Evolutionary conservation across 1,140 invertebrate species (phyloP).

Genomic region (Metaphire vulgaris): DNA sequence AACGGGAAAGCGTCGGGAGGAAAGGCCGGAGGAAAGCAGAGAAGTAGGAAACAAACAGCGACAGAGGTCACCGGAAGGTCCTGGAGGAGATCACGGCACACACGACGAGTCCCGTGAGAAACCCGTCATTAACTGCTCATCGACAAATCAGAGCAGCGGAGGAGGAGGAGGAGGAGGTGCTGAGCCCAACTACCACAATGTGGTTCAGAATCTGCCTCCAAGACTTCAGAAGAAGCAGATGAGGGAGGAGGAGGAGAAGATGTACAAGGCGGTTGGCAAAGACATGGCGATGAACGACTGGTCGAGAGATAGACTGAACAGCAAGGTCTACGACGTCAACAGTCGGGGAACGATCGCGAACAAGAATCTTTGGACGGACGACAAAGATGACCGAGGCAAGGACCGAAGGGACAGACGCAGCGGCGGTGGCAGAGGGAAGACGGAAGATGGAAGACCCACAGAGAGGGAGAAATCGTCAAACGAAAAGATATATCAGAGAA

Average conservation of each 20-base stretch:
- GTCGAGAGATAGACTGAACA: not conserved
- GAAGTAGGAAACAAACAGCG: not conserved
- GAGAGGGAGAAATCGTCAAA: not conserved
- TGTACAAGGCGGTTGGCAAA: not conserved
- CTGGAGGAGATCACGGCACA: not conserved
- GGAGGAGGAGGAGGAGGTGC: not conserved
- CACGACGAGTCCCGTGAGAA: not conserved
- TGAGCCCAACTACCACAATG: not conserved
- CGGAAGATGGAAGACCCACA: not conserved
- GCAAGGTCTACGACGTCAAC: not conserved
- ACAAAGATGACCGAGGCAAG: not conserved
- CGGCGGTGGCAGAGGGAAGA: no score
- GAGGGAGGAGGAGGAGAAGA: not conserved
- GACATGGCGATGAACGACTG: not conserved
- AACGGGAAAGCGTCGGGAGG: no score
- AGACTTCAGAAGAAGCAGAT: not conserved
- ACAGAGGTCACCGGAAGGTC: not conserved
- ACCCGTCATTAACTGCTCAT: not conserved
- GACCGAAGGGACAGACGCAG: not conserved
- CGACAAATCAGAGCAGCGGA: not conserved
- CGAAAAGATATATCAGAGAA: not conserved
- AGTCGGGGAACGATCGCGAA: not conserved
- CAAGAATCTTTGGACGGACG: not conserved
- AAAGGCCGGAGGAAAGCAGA: not conserved
- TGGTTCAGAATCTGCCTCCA: not conserved